Evolutionary conservation across 2,113 vertebrate species (phyloP).

Genomic region (Anguilla rostrata): DNA sequence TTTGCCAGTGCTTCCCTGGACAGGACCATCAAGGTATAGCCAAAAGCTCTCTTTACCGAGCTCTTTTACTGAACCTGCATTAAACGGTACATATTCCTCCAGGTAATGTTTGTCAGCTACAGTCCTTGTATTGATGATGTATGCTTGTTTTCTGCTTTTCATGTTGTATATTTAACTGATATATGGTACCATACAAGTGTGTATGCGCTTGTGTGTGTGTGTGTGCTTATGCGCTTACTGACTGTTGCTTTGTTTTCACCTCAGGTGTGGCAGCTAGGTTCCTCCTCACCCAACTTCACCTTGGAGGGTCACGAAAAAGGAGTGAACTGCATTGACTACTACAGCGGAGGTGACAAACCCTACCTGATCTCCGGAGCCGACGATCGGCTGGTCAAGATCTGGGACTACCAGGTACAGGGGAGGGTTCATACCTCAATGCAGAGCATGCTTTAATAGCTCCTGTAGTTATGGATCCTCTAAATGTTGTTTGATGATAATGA

Average conservation of each 20-base stretch:
- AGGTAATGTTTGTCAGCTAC: too few relatives aligned
- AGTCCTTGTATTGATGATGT: too few relatives aligned
- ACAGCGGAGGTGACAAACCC: constrained; percentile 96
- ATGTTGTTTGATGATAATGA: background rate
- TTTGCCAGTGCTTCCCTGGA: constrained; percentile 97
- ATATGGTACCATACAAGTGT: background rate
- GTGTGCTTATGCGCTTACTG: background rate
- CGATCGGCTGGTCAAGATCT: constrained; percentile 95
- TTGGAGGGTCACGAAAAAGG: constrained; percentile 97
- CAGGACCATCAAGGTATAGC: constrained; percentile 90
- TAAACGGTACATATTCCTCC: too few relatives aligned
- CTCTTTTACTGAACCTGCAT: background rate
- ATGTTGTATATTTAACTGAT: background rate
- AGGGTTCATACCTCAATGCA: background rate
- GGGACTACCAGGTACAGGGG: constrained; percentile 92
- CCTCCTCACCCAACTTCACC: constrained; percentile 95
- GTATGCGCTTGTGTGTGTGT: too few relatives aligned
- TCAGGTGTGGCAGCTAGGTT: constrained; percentile 97
- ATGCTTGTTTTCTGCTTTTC: background rate
- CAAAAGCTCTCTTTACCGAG: background rate
- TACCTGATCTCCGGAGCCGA: constrained; percentile 97
- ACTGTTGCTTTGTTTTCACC: background rate
- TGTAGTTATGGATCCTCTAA: background rate
- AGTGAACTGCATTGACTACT: constrained; percentile 97
- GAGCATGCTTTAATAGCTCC: background rate